Evolutionary conservation across 2,113 vertebrate genomes (phyloP).

Genomic region (Notiomystis cincta): DNA sequence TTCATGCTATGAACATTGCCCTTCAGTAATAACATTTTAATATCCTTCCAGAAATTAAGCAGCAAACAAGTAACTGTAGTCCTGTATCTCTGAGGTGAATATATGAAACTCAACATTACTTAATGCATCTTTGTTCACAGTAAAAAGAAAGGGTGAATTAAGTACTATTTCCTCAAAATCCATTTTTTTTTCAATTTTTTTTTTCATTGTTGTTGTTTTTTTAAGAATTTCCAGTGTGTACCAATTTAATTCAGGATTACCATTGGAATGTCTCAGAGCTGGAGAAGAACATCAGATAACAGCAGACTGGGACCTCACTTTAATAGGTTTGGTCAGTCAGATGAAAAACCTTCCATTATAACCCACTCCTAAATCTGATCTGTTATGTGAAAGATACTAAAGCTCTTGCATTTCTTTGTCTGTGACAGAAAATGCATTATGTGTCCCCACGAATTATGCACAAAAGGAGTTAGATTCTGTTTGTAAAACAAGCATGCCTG

Average conservation of each 20-base stretch:
- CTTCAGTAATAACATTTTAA: not conserved
- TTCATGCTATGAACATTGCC: not conserved
- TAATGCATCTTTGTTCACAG: not conserved
- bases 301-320: not conserved
- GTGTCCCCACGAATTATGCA: not conserved
- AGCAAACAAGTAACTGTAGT: not conserved
- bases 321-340: not conserved
- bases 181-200: not conserved
- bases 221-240: not conserved
- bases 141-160: not conserved
- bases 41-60: not conserved
- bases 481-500: conserved; percentile 48
- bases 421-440: not conserved
- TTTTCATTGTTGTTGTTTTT: not conserved
- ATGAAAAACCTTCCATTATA: not conserved
- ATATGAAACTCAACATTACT: not conserved
- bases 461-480: not conserved
- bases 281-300: not conserved
- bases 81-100: not conserved
- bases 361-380: not conserved
- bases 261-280: not conserved
- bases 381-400: not conserved
- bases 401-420: not conserved
- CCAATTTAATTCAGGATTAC: not conserved
- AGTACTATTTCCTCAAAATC: not conserved